Evolutionary conservation across 1,140 invertebrate genomes (phyloP).

Genomic region (Chelonus insularis): DNA sequence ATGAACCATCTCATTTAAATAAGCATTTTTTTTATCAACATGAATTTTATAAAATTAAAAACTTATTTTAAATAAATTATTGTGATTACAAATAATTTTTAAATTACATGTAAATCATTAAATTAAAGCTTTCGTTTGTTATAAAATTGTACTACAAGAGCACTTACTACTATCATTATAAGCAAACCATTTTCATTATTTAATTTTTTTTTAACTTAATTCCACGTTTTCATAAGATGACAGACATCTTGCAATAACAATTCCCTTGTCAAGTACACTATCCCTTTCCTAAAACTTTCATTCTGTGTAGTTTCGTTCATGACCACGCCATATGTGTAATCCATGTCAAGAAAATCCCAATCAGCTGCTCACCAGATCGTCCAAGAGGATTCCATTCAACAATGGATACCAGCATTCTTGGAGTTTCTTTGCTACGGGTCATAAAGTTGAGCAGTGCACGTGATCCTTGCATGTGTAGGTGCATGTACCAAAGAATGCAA

Average conservation of each 20-base stretch:
- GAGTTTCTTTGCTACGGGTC: background rate
- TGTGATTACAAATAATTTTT: no score
- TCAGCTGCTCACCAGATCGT: conserved; percentile 51
- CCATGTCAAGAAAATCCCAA: conserved; percentile 47
- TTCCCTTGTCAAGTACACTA: conserved; percentile 10
- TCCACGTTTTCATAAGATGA: no score
- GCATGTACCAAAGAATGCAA: conserved; percentile 31
- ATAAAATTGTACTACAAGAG: no score
- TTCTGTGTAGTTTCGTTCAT: background rate
- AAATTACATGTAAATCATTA: no score
- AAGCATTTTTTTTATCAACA: no score
- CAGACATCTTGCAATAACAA: background rate
- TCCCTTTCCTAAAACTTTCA: conserved; percentile 4
- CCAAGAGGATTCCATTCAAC: conserved; percentile 40
- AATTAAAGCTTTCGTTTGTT: no score
- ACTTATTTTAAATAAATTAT: no score
- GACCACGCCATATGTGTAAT: conserved; percentile 39
- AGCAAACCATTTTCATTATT: no score
- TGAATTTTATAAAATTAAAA: no score
- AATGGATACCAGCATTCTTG: conserved; percentile 33
- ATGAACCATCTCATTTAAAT: no score
- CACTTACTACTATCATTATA: no score
- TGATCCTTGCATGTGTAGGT: conserved; percentile 7
- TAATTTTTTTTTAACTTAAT: no score
- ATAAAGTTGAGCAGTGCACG: background rate